A percentile compares a stretch with the other conserved stretches of the same genome.
phyloP scores from a whole-genome alignment of 2,888 invertebrate species.

The Hyppa rectilinea region DNA sequence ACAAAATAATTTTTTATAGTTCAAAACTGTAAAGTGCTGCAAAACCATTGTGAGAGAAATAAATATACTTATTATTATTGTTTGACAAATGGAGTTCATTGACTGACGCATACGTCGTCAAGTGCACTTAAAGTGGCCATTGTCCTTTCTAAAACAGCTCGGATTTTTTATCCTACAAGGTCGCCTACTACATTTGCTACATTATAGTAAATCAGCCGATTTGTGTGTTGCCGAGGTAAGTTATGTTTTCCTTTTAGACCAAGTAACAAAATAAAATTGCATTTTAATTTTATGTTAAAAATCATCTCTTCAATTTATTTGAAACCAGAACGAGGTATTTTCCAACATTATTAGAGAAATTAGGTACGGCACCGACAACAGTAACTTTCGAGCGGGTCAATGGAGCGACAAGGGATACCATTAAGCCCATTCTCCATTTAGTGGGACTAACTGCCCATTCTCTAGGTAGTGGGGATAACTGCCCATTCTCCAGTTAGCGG shows the following conservation, averaged over 20 bases:
- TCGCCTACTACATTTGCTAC: slow-evolving; percentile 15
- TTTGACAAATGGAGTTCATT: slow-evolving; percentile 43
- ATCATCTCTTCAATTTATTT: neutral
- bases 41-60: no score
- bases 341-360: neutral
- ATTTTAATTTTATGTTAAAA: neutral
- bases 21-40: no score
- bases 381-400: neutral
- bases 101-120: slow-evolving; percentile 32
- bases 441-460: neutral
- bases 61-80: no score
- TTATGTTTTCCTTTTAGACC: slow-evolving; percentile 10
- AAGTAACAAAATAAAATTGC: neutral
- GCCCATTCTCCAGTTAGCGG: no score
- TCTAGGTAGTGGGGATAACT: no score
- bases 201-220: slow-evolving; percentile 8
- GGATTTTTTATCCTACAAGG: slow-evolving; percentile 46
- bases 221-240: neutral
- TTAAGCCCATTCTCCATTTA: neutral
- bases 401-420: neutral
- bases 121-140: slow-evolving; percentile 24
- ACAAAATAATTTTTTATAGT: no score
- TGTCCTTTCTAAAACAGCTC: slow-evolving; percentile 55
- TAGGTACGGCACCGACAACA: no score
- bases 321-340: neutral